Percentiles rank a stretch among this genome's conserved stretches.
phyloP scores from a whole-genome alignment of 2,797 vertebrate species.

The Cirrhinus mrigala region DNA sequence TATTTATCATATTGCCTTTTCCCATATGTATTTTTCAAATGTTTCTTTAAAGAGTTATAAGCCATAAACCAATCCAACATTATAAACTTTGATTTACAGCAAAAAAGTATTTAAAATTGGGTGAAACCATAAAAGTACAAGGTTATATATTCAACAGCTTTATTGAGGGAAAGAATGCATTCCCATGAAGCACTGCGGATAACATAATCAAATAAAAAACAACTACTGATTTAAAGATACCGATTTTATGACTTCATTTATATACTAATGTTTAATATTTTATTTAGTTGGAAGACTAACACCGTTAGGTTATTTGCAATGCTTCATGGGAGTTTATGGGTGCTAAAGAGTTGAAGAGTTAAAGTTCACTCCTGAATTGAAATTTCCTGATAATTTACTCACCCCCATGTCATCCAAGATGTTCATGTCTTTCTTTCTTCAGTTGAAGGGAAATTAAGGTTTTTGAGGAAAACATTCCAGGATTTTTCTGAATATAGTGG shows the following conservation, averaged over 20 bases:
- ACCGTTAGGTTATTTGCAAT: not conserved
- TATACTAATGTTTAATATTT: not conserved
- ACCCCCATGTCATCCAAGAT: too few relatives aligned
- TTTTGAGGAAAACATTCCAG: too few relatives aligned
- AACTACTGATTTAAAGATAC: not conserved
- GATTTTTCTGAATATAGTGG: too few relatives aligned
- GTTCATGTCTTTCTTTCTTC: too few relatives aligned
- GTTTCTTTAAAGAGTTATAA: not conserved
- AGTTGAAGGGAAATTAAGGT: too few relatives aligned
- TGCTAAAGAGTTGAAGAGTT: not conserved
- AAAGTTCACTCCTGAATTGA: too few relatives aligned
- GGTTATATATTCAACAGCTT: not conserved
- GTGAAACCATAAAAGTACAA: not conserved
- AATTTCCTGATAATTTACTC: too few relatives aligned
- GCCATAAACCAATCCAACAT: not conserved
- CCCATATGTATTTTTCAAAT: not conserved
- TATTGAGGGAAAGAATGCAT: not conserved
- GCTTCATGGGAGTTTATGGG: not conserved
- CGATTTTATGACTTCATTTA: not conserved
- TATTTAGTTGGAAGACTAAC: not conserved
- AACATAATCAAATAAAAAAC: not conserved
- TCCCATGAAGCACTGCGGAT: not conserved
- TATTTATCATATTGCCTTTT: not conserved
- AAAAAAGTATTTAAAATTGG: not conserved
- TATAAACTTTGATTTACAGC: not conserved